Percentiles rank a stretch among this genome's conserved stretches.
phyloP scores from a whole-genome alignment of 2,113 vertebrate species.

The Notothenia rossii region DNA sequence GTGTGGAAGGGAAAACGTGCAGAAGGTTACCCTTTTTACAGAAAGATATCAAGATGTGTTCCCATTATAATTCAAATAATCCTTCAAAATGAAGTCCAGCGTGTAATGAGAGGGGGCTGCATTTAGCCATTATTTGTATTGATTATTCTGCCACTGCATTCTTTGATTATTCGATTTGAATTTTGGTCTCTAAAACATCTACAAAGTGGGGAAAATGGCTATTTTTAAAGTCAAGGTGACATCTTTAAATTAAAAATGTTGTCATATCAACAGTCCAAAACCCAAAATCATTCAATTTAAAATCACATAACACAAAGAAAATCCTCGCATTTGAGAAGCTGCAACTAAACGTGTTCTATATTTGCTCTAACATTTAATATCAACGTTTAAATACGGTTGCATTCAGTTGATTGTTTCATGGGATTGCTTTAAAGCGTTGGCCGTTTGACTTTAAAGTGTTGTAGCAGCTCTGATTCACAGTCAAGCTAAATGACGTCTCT shows the following conservation, averaged over 20 bases:
- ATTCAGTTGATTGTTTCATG: not conserved
- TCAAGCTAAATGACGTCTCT: conserved; percentile 73
- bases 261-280: not conserved
- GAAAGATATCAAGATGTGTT: not conserved
- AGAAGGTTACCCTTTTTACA: not conserved
- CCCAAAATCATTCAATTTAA: not conserved
- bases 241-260: not conserved
- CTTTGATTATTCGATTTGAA: too few relatives aligned
- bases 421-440: not conserved
- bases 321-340: not conserved
- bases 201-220: not conserved
- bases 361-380: too few relatives aligned
- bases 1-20: not conserved
- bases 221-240: not conserved
- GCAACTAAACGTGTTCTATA: too few relatives aligned
- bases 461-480: conserved; percentile 45
- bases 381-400: too few relatives aligned
- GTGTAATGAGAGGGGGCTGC: not conserved
- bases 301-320: not conserved
- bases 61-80: not conserved
- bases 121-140: not conserved
- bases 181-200: not conserved
- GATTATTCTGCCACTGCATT: not conserved
- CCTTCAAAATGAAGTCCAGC: not conserved
- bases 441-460: conserved; percentile 8